phyloP scores from a whole-genome alignment of 2,888 invertebrate genomes.

The Epiblema foenella region DNA sequence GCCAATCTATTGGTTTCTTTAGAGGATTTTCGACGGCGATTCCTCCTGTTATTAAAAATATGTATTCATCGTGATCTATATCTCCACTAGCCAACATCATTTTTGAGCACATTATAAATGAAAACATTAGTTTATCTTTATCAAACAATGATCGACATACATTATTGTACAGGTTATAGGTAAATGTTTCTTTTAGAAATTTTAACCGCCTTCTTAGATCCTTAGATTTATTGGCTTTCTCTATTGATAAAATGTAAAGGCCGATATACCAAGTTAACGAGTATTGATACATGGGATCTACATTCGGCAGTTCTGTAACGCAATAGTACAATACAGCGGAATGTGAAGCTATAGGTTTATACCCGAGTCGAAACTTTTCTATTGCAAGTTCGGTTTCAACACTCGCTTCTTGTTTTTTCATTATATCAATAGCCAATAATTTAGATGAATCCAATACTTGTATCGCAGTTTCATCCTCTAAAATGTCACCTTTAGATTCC shows the following conservation, averaged over 20 bases:
- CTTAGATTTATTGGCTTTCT: slow-evolving; percentile 89
- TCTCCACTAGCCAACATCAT: slow-evolving; percentile 85
- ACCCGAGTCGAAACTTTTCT: slow-evolving; percentile 90
- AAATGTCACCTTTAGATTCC: slow-evolving; percentile 92
- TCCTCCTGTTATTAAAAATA: slow-evolving; percentile 92
- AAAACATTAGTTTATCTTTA: slow-evolving; percentile 93
- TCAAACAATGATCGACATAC: slow-evolving; percentile 94
- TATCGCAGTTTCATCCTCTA: slow-evolving; percentile 96
- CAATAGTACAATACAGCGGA: slow-evolving; percentile 93
- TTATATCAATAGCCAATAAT: slow-evolving; percentile 91
- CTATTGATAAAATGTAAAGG: slow-evolving; percentile 91
- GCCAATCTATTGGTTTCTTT: slow-evolving; percentile 89
- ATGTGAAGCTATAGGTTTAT: slow-evolving; percentile 91
- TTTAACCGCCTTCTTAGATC: slow-evolving; percentile 88
- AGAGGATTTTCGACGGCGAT: slow-evolving; percentile 87
- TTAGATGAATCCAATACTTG: slow-evolving; percentile 95
- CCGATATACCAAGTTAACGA: slow-evolving; percentile 94
- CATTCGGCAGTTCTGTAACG: slow-evolving; percentile 91
- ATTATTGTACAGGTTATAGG: slow-evolving; percentile 91
- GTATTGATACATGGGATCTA: slow-evolving; percentile 96
- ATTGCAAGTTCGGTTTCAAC: slow-evolving; percentile 91
- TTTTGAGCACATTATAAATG: slow-evolving; percentile 91
- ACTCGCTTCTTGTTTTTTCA: slow-evolving; percentile 91
- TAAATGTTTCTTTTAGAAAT: slow-evolving; percentile 90
- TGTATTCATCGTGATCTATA: slow-evolving; percentile 86